phyloP scores from a whole-genome alignment of 2,113 vertebrate genomes.

The Cyprinodon variegatus region DNA sequence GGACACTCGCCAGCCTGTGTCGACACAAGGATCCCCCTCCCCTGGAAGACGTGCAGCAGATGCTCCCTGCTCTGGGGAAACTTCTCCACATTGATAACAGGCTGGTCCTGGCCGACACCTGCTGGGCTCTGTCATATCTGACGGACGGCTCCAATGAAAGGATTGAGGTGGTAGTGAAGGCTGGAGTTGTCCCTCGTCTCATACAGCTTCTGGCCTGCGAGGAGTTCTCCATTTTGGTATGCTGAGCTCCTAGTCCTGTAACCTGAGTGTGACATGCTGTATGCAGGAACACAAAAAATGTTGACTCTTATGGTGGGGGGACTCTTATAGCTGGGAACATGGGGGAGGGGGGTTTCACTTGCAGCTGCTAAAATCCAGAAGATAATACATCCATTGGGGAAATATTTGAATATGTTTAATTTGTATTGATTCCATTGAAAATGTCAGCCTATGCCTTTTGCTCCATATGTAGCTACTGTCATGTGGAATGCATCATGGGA shows the following conservation, averaged over 20 bases:
- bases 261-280: no score
- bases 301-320: no score
- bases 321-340: no score
- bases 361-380: no score
- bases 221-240: constrained; percentile 88
- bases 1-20: constrained; percentile 94
- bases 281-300: no score
- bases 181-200: constrained; percentile 86
- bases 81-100: constrained; percentile 85
- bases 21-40: constrained; percentile 93
- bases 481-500: no score
- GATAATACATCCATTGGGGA: no score
- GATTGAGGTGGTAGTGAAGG: constrained; percentile 90
- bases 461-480: no score
- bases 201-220: constrained; percentile 85
- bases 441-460: no score
- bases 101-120: constrained; percentile 88
- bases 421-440: no score
- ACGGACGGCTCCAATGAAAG: constrained; percentile 92
- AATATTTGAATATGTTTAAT: no score
- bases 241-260: not conserved
- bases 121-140: constrained; percentile 92
- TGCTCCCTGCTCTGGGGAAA: constrained; percentile 85
- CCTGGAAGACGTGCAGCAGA: constrained; percentile 82
- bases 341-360: no score